phyloP scores from a whole-genome alignment of 2,888 invertebrate species.

The Plemyria rubiginata region DNA sequence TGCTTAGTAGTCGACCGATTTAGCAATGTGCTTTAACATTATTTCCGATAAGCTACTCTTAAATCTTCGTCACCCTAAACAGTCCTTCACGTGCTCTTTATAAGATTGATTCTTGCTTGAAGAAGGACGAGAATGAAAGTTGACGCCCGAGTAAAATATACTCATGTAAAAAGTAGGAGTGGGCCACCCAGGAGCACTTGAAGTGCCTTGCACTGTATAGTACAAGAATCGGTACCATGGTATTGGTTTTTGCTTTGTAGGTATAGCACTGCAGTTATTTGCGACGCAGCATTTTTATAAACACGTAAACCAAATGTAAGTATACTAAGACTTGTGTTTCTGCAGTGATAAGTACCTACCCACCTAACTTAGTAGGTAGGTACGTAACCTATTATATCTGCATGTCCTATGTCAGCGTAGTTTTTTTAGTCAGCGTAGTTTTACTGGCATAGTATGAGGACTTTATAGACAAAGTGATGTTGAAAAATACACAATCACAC shows the following conservation, averaged over 20 bases:
- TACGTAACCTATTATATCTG: too few relatives aligned
- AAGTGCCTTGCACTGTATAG: conserved; percentile 20
- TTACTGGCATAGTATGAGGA: too few relatives aligned
- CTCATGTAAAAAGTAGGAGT: conserved; percentile 71
- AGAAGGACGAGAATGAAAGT: conserved; percentile 58
- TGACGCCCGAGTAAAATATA: conserved; percentile 69
- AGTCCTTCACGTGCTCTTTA: conserved; percentile 51
- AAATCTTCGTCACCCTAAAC: conserved; percentile 49
- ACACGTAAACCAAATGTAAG: neutral
- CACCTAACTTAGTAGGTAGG: neutral
- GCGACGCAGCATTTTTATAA: conserved; percentile 8
- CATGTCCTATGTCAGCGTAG: neutral
- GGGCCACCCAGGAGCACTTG: conserved; percentile 74
- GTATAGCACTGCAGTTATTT: neutral
- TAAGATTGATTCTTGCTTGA: conserved; percentile 69
- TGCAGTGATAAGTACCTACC: neutral
- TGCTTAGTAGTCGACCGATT: conserved; percentile 71
- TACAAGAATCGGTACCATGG: conserved; percentile 2
- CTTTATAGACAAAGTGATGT: too few relatives aligned
- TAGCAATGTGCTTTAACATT: conserved; percentile 69
- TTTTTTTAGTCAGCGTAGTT: too few relatives aligned
- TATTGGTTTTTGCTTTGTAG: conserved; percentile 8
- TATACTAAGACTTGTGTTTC: neutral
- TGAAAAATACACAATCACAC: too few relatives aligned
- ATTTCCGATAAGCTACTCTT: conserved; percentile 67